Evolutionary conservation across 1,140 invertebrate species (phyloP).

Genomic region (Tribolium castaneum): DNA sequence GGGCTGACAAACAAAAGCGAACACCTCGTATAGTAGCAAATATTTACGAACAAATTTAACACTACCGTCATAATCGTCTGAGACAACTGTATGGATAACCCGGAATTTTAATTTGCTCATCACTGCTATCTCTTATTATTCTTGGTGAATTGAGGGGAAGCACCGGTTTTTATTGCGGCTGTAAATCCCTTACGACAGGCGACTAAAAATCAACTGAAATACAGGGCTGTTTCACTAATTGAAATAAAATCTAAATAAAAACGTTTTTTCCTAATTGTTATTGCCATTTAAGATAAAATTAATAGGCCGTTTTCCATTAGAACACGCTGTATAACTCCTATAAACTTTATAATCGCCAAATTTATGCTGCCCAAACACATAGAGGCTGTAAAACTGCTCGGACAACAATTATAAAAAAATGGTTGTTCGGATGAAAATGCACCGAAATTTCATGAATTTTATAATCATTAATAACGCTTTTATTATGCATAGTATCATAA

Average conservation of each 20-base stretch:
- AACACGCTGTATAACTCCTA: not conserved
- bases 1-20: not conserved
- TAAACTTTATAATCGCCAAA: not conserved
- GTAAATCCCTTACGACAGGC: not conserved
- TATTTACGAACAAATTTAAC: not conserved
- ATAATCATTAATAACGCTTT: slow-evolving; percentile 21
- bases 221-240: not conserved
- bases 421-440: not conserved
- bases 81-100: not conserved
- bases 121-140: not conserved
- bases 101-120: not conserved
- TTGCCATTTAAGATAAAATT: not conserved
- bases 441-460: slow-evolving; percentile 27
- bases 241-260: not conserved
- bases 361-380: not conserved
- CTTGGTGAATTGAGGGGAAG: not conserved
- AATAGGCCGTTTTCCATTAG: not conserved
- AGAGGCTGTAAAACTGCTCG: not conserved
- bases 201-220: not conserved
- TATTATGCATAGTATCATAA: slow-evolving; percentile 24
- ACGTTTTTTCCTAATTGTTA: not conserved
- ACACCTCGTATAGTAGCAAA: not conserved
- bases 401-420: not conserved
- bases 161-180: not conserved
- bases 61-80: not conserved